Base-by-base conservation (phyloP, 2,888 invertebrate species). In the Slavum lentiscoides region DNA sequence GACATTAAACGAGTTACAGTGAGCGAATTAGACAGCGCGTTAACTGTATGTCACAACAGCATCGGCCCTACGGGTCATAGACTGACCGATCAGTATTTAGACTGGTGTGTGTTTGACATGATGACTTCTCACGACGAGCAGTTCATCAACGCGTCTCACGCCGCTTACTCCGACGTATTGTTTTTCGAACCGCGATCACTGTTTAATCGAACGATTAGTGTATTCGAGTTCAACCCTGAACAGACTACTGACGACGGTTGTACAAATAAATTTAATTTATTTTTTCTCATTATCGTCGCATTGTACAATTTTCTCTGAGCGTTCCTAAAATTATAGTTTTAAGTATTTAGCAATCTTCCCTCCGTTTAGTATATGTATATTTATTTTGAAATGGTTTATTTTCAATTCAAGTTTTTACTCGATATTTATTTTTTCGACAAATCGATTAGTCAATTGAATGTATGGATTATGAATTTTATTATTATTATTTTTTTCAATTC, bases 51-150 rank as follows among this genome's bases (percentile, higher is more conserved):
- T 82, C 83, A 83, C 15, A 82, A 70, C 59, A 83, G 75, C 61
- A 62, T 73, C 74, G 80, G 83, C 59, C 83, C 83, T 17, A 82
- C 83, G 2, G 69, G 72, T 17, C 83, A 83, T 62, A 83, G 75
- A 55, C 82, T 85, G 69, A 87, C 82, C 84, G 89, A 88, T 84
- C 87, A 88, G 84, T 90, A 89, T 85, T 87, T 89, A 83, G 89
- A 90, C 85, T 88, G 89, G 83, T 90, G 90, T 85, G 88, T 90
- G 77, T 90, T 89, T 84, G 90, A 90, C 85, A 85, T 89, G 82
- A 86, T 89, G 86, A 87, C 88, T 6, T 89, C 89, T 5, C 89
- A 89, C 3, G 82, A 81, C 13, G 88, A 88, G 75, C 84, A 84
- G 61, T 86, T 86, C 82, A 85, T 85, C 21, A 87, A 86, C 74